Conservation (phyloP, 2,113 vertebrate genomes). For the Odobenus rosmarus region DNA sequence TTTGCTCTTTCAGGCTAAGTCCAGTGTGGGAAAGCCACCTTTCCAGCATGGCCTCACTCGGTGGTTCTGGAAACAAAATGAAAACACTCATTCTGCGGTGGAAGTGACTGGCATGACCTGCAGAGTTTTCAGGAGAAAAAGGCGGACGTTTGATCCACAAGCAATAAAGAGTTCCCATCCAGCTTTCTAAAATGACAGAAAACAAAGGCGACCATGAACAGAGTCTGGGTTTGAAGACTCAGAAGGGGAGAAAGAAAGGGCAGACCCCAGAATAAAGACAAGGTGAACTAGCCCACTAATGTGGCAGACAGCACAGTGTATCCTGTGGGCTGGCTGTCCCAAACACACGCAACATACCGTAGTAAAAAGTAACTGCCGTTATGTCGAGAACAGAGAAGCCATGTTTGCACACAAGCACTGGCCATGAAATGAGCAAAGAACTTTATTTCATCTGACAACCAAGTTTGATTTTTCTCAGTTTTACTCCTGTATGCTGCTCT, state of each 20-base stretch:
- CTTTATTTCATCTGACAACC: not conserved
- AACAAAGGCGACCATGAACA: not conserved
- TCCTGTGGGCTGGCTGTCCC: fast-evolving
- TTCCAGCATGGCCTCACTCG: not conserved
- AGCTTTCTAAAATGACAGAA: not conserved
- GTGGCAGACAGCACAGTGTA: not conserved
- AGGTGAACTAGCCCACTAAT: fast-evolving
- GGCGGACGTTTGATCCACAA: not conserved
- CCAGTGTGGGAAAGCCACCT: not conserved
- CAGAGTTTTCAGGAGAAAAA: not conserved
- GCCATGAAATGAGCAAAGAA: not conserved
- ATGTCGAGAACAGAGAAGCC: fast-evolving
- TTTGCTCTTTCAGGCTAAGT: not conserved
- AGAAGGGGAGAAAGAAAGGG: not conserved
- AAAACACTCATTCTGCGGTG: not conserved
- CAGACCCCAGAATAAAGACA: not conserved
- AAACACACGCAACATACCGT: fast-evolving
- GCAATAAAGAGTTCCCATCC: not conserved
- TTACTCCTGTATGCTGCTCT: not conserved
- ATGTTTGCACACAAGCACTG: not conserved
- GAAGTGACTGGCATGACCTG: not conserved
- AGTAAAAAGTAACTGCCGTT: too few relatives aligned
- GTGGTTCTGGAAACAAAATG: not conserved
- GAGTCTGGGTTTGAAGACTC: not conserved
- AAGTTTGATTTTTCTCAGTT: not conserved